These are phyloP conservation scores for Aphelenchoides avenae DNA, from an alignment of 1,140 invertebrate genomes.

Conservation along the genomic window DNA sequence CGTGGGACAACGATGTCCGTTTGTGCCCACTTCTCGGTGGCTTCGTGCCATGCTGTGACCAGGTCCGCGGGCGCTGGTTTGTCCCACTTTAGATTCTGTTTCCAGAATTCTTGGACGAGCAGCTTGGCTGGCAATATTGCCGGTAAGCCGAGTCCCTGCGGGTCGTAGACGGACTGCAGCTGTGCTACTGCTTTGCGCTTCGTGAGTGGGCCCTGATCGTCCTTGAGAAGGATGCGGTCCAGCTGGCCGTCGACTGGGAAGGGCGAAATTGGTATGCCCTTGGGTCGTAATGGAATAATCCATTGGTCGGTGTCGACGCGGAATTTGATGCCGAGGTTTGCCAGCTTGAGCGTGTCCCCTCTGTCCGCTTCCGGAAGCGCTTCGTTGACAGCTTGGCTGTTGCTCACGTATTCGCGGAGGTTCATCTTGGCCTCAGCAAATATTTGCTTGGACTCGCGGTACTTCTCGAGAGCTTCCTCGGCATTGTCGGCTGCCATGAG, in stretches of 20 bases:
- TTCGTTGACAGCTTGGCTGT: no score
- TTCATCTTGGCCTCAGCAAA: constrained; percentile 21
- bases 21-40: neutral
- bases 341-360: no score
- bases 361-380: no score
- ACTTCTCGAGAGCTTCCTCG: neutral
- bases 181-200: neutral
- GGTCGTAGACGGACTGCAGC: neutral
- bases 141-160: neutral
- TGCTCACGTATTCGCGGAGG: constrained; percentile 22
- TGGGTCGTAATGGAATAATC: neutral
- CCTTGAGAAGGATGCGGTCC: neutral
- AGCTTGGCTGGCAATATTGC: constrained; percentile 7
- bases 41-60: neutral
- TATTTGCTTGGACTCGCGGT: constrained; percentile 15
- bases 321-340: neutral
- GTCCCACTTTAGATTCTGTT: constrained; percentile 12
- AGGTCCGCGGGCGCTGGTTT: neutral
- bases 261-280: neutral
- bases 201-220: neutral
- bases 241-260: neutral
- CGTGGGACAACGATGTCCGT: neutral
- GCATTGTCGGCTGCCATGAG: constrained; percentile 5
- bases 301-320: neutral
- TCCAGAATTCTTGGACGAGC: no score